Conservation (phyloP, 2,113 vertebrate species). For the Picathartes gymnocephalus region DNA sequence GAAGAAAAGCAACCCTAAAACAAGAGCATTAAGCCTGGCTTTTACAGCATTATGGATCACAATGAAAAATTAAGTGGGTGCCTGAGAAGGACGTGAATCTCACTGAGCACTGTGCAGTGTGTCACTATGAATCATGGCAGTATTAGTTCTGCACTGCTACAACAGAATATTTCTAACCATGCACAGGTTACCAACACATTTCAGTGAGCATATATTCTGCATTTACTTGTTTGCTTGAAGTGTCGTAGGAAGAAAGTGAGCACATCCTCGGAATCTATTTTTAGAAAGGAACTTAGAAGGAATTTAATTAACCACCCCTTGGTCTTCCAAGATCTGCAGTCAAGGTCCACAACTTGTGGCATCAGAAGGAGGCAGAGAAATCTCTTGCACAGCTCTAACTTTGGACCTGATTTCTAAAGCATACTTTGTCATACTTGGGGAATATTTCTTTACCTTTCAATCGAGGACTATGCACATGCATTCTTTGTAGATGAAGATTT, state of each 20-base stretch:
- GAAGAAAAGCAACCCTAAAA: not conserved
- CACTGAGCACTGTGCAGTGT: slow-evolving; percentile 1
- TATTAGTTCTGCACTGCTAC: slow-evolving; percentile 3
- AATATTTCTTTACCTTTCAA: slow-evolving; percentile 81
- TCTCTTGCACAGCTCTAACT: not conserved
- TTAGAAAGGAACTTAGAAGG: not conserved
- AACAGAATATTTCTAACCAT: not conserved
- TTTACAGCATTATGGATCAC: not conserved
- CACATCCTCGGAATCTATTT: not conserved
- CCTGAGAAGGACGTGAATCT: not conserved
- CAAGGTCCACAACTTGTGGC: not conserved
- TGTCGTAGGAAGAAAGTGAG: not conserved
- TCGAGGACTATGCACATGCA: slow-evolving; percentile 89
- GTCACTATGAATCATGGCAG: slow-evolving; percentile 1
- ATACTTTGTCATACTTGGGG: not conserved
- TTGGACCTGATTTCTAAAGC: not conserved
- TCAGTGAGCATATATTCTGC: not conserved
- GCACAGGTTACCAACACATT: not conserved
- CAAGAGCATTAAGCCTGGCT: not conserved
- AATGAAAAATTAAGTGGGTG: slow-evolving; percentile 15
- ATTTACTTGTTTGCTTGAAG: not conserved
- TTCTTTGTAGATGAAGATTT: slow-evolving; percentile 95
- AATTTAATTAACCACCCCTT: not conserved
- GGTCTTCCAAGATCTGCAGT: not conserved
- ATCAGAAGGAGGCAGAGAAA: not conserved